These are phyloP conservation scores for Ostrea denselamellosa DNA, from an alignment of 1,140 invertebrate species.

Conservation along the genomic window DNA sequence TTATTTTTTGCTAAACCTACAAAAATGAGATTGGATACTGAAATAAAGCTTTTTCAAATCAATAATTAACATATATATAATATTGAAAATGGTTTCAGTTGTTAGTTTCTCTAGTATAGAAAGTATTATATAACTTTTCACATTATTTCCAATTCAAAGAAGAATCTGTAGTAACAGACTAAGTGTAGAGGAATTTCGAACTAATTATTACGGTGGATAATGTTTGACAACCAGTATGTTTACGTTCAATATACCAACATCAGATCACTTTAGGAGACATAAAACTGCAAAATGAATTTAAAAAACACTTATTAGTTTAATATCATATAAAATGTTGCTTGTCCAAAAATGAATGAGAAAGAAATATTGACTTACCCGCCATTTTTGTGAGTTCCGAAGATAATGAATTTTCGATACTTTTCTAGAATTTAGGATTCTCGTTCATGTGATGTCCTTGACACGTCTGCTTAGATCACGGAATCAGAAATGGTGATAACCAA, in stretches of 20 bases:
- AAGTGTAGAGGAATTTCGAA: slow-evolving; percentile 19
- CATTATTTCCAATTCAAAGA: too few relatives aligned
- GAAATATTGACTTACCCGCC: slow-evolving; percentile 56
- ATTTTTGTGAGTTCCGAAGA: slow-evolving; percentile 58
- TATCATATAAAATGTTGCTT: not conserved
- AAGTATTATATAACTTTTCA: too few relatives aligned
- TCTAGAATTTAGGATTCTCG: slow-evolving; percentile 40
- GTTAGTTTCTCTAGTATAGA: too few relatives aligned
- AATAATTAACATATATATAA: too few relatives aligned
- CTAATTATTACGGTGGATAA: not conserved
- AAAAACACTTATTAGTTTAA: too few relatives aligned
- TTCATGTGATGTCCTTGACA: slow-evolving; percentile 37
- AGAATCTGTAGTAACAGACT: too few relatives aligned
- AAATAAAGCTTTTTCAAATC: too few relatives aligned
- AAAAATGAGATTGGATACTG: not conserved
- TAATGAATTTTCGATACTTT: not conserved
- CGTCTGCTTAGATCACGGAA: slow-evolving; percentile 21
- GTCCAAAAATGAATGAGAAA: not conserved
- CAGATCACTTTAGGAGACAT: too few relatives aligned
- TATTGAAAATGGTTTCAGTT: too few relatives aligned
- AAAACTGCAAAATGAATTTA: too few relatives aligned
- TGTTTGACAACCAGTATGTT: too few relatives aligned
- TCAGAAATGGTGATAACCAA: slow-evolving; percentile 6
- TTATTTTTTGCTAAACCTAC: slow-evolving; percentile 65
- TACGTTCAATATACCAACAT: not conserved